Conservation (phyloP, 2,797 vertebrate species). For the Hyperoplus immaculatus region DNA sequence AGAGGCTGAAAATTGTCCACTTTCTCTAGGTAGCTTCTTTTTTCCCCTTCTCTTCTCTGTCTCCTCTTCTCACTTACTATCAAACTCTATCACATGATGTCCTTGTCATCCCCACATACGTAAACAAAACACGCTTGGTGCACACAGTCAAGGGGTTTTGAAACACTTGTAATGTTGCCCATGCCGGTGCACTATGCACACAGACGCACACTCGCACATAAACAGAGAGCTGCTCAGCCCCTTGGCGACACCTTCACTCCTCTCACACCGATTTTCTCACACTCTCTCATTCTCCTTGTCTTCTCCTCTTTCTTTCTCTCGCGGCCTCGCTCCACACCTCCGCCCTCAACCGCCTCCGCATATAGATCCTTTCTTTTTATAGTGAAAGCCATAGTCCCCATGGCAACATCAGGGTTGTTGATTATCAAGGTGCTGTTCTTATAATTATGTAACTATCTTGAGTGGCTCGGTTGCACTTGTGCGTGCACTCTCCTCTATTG, state of each 20-base stretch:
- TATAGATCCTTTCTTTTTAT: constrained; percentile 84
- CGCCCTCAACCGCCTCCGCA: constrained; percentile 76
- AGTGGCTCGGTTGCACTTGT: constrained; percentile 36
- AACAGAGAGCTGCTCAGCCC: constrained; percentile 65
- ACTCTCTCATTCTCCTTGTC: constrained; percentile 71
- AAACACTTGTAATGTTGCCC: constrained; percentile 60
- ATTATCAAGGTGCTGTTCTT: constrained; percentile 81
- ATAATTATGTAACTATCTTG: constrained; percentile 79
- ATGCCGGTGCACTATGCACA: constrained; percentile 60
- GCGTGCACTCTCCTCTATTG: constrained; percentile 39
- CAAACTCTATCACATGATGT: constrained; percentile 80
- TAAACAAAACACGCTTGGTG: not conserved
- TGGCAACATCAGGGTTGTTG: constrained; percentile 83
- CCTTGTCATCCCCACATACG: constrained; percentile 59
- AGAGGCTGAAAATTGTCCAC: constrained; percentile 72
- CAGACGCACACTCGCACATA: constrained; percentile 54
- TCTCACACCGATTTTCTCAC: constrained; percentile 81
- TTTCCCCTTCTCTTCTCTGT: constrained; percentile 14
- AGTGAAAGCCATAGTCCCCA: constrained; percentile 81
- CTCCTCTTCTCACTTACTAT: constrained; percentile 75
- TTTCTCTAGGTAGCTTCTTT: constrained; percentile 70
- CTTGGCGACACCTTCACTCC: constrained; percentile 74
- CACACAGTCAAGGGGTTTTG: constrained; percentile 20
- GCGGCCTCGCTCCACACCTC: constrained; percentile 75
- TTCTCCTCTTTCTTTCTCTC: constrained; percentile 70